phyloP scores from a whole-genome alignment of 2,797 vertebrate species.

The Siniperca scherzeri region DNA sequence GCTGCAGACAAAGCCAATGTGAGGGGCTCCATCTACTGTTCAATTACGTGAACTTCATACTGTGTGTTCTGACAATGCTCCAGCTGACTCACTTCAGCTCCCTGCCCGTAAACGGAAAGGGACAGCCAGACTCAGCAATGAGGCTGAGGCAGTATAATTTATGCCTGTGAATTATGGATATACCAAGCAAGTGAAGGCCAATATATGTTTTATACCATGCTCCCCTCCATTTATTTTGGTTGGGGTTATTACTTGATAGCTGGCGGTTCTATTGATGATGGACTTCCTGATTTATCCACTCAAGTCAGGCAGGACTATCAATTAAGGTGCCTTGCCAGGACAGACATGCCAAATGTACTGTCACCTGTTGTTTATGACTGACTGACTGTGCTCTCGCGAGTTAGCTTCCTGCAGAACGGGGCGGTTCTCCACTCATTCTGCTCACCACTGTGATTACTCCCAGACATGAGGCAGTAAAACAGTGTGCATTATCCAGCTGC shows the following conservation, averaged over 20 bases:
- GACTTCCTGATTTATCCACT: constrained; percentile 81
- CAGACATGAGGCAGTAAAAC: constrained; percentile 59
- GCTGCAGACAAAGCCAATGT: constrained; percentile 66
- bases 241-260: constrained; percentile 84
- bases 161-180: constrained; percentile 82
- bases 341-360: constrained; percentile 59
- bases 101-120: constrained; percentile 45
- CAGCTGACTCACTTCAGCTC: constrained; percentile 62
- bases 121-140: constrained; percentile 54
- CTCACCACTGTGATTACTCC: constrained; percentile 54
- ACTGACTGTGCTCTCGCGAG: constrained; percentile 36
- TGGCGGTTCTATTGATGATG: constrained; percentile 81
- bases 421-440: constrained; percentile 38
- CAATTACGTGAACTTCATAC: constrained; percentile 12
- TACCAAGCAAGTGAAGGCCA: constrained; percentile 81
- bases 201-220: constrained; percentile 83
- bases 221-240: constrained; percentile 80
- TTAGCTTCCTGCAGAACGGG: constrained; percentile 39
- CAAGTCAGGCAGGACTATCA: constrained; percentile 69
- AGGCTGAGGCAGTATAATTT: constrained; percentile 73
- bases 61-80: constrained; percentile 24
- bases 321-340: constrained; percentile 72
- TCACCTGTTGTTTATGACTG: constrained; percentile 78
- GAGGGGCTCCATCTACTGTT: constrained; percentile 82
- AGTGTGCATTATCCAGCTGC: constrained; percentile 40